phyloP scores from a whole-genome alignment of 2,888 invertebrate species.

The Emmelina monodactyla region DNA sequence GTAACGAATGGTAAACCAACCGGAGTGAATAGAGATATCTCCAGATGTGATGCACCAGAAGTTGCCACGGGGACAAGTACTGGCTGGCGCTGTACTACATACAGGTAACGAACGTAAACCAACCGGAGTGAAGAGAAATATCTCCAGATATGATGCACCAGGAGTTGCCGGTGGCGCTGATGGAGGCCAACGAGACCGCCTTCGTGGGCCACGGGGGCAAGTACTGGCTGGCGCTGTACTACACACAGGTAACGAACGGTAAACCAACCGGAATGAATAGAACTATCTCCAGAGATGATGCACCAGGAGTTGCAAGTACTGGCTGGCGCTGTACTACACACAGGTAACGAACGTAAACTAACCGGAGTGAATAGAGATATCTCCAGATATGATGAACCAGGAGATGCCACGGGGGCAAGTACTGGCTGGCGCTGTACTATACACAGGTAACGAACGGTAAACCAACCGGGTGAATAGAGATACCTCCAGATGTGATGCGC shows the following conservation, averaged over 20 bases:
- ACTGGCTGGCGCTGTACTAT: slow-evolving; percentile 53
- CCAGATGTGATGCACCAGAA: slow-evolving; percentile 40
- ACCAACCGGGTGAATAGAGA: too few relatives aligned
- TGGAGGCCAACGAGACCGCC: slow-evolving; percentile 52
- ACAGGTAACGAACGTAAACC: too few relatives aligned
- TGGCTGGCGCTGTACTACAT: slow-evolving; percentile 55
- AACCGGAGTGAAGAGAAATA: too few relatives aligned
- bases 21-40: too few relatives aligned
- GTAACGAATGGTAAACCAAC: too few relatives aligned
- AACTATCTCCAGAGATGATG: slow-evolving; percentile 38
- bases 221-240: slow-evolving; percentile 54
- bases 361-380: slow-evolving; percentile 52
- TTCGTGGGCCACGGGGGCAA: slow-evolving; percentile 56
- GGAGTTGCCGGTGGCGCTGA: slow-evolving; percentile 32
- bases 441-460: too few relatives aligned
- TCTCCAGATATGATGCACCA: slow-evolving; percentile 41
- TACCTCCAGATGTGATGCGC: slow-evolving; percentile 39
- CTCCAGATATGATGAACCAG: slow-evolving; percentile 39
- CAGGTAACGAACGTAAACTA: slow-evolving; percentile 44
- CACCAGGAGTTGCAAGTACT: slow-evolving; percentile 49
- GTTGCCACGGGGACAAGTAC: slow-evolving; percentile 50
- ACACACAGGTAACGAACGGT: slow-evolving; percentile 56
- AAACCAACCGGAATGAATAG: too few relatives aligned
- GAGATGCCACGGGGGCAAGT: slow-evolving; percentile 48
- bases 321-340: slow-evolving; percentile 52